phyloP scores from a whole-genome alignment of 2,113 vertebrate species.

The Jaculus jaculus region DNA sequence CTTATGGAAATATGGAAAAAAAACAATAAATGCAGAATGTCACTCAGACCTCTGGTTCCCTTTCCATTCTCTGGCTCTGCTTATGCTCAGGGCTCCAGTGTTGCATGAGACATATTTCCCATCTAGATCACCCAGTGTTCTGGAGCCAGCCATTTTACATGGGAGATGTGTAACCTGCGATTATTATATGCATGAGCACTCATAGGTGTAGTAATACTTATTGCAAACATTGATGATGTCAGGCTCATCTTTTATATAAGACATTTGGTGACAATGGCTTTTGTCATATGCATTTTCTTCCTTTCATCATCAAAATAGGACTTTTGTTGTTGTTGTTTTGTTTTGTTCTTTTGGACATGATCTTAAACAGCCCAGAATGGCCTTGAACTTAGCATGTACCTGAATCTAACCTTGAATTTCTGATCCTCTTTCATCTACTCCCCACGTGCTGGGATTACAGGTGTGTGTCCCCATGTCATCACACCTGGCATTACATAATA shows the following conservation, averaged over 20 bases:
- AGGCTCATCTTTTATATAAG: neutral
- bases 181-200: neutral
- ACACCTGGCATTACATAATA: neutral
- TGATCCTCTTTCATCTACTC: neutral
- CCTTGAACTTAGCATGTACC: neutral
- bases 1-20: neutral
- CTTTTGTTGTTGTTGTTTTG: neutral
- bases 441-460: neutral
- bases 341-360: neutral
- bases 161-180: neutral
- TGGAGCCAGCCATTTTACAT: neutral
- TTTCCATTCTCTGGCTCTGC: neutral
- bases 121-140: rapidly evolving
- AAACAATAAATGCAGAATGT: neutral
- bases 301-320: neutral
- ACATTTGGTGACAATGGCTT: neutral
- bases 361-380: neutral
- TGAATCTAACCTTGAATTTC: neutral
- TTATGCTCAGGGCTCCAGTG: neutral
- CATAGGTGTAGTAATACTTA: neutral
- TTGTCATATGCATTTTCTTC: neutral
- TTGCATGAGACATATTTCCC: neutral
- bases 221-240: neutral
- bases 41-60: neutral
- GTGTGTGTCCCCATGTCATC: no score